Percentiles rank a stretch among this genome's conserved stretches.
phyloP scores from a whole-genome alignment of 2,888 invertebrate species.

The Coleophora deauratella region DNA sequence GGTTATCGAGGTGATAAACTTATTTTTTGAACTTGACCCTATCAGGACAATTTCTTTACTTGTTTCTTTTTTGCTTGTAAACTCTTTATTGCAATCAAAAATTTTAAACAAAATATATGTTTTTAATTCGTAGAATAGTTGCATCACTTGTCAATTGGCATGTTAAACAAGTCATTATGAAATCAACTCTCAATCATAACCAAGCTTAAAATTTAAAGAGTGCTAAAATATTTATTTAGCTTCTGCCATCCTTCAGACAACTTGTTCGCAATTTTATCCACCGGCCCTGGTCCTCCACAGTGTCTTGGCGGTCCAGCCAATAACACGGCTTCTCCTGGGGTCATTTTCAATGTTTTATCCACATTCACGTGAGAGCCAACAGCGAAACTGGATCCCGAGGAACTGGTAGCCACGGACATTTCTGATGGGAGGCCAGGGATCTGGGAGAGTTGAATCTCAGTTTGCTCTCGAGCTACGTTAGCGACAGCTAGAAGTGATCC shows the following conservation, averaged over 20 bases:
- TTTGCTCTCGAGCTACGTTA: constrained; percentile 59
- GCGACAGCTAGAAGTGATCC: constrained; percentile 50
- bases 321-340: constrained; percentile 48
- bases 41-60: no score
- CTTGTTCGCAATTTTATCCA: constrained; percentile 60
- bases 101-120: no score
- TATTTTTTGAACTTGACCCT: no score
- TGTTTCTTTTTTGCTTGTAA: no score
- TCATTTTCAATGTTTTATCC: constrained; percentile 42
- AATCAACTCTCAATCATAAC: no score
- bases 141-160: no score
- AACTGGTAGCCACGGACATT: constrained; percentile 52
- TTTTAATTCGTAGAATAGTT: no score
- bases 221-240: constrained; percentile 60
- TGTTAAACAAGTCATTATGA: no score
- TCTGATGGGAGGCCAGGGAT: constrained; percentile 52
- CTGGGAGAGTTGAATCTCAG: constrained; percentile 59
- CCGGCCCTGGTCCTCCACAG: constrained; percentile 62
- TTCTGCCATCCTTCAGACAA: constrained; percentile 66
- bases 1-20: no score
- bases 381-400: constrained; percentile 44
- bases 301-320: constrained; percentile 53
- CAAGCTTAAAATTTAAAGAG: constrained; percentile 6
- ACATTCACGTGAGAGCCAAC: constrained; percentile 37
- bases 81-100: no score